Evolutionary conservation across 2,797 vertebrate genomes (phyloP).

Genomic region (Craterocephalus amniculus): DNA sequence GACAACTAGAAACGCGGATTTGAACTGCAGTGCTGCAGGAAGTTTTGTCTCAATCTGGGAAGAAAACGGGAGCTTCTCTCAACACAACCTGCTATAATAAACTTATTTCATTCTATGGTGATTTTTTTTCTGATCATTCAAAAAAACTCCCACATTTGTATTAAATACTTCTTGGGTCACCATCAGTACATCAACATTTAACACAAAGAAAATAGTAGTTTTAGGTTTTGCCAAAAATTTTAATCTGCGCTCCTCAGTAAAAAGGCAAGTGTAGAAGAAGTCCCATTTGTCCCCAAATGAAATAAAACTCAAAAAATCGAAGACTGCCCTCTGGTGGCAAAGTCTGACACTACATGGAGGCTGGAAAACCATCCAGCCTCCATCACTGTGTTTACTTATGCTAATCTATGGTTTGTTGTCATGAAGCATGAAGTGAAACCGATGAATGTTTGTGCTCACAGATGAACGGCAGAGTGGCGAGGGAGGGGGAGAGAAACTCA

Average conservation of each 20-base stretch:
- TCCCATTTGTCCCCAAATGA: background rate
- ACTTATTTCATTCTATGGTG: background rate
- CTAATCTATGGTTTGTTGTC: background rate
- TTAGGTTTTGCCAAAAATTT: background rate
- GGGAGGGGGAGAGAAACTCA: constrained; percentile 68
- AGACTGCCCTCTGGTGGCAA: constrained; percentile 57
- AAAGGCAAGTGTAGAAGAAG: background rate
- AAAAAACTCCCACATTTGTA: background rate
- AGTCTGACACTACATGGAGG: constrained; percentile 20
- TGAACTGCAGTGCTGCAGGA: background rate
- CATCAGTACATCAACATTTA: background rate
- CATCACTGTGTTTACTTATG: background rate
- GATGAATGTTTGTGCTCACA: constrained; percentile 48
- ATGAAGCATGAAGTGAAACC: constrained; percentile 1
- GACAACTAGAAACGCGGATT: background rate
- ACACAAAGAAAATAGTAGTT: too few species aligned
- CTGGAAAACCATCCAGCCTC: background rate
- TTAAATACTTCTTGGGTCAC: background rate
- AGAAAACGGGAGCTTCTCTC: background rate
- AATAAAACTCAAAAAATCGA: constrained; percentile 13
- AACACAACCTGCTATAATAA: background rate
- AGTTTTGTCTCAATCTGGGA: background rate
- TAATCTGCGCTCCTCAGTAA: background rate
- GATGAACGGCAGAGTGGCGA: constrained; percentile 72
- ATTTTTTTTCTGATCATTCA: background rate